Percentiles rank a stretch among this genome's conserved stretches.
Evolutionary conservation across 1,140 invertebrate genomes (phyloP).

Genomic region (Pogonomyrmex barbatus): DNA sequence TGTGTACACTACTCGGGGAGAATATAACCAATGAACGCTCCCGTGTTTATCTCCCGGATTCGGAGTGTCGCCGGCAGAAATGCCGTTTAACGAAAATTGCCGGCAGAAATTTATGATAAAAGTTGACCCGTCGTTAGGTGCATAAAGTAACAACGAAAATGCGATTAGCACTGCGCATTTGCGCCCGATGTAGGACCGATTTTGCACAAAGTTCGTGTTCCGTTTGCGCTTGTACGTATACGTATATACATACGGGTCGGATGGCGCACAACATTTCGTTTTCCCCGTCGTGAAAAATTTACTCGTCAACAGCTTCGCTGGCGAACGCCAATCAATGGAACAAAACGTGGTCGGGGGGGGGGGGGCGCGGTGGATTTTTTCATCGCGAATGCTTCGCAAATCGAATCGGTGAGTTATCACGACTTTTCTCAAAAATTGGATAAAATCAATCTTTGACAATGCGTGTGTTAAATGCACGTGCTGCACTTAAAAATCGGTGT

Average conservation of each 20-base stretch:
- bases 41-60: conserved; percentile 35
- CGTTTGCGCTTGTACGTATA: neutral
- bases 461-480: neutral
- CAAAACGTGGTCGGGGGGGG: conserved; percentile 27
- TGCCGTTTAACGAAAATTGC: conserved; percentile 43
- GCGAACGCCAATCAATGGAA: conserved; percentile 44
- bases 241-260: conserved; percentile 1
- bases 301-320: conserved; percentile 10
- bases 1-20: neutral
- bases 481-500: neutral
- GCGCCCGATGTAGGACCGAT: conserved; percentile 15
- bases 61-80: conserved; percentile 10
- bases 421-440: conserved; percentile 33
- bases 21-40: neutral
- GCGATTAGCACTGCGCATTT: conserved; percentile 65
- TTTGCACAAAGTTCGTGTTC: conserved; percentile 30
- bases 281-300: conserved; percentile 36
- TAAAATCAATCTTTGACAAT: conserved; percentile 23
- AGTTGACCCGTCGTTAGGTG: conserved; percentile 47
- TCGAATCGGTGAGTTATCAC: neutral
- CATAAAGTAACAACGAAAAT: conserved; percentile 68
- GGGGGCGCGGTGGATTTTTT: conserved; percentile 25
- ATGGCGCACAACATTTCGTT: conserved; percentile 18
- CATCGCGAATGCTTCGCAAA: neutral
- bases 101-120: conserved; percentile 38